A percentile compares a stretch with the other conserved stretches of the same genome.
Evolutionary conservation across 92 coral and sea anemone species (phyloP).

Genomic region (Pocillopora grandis): DNA sequence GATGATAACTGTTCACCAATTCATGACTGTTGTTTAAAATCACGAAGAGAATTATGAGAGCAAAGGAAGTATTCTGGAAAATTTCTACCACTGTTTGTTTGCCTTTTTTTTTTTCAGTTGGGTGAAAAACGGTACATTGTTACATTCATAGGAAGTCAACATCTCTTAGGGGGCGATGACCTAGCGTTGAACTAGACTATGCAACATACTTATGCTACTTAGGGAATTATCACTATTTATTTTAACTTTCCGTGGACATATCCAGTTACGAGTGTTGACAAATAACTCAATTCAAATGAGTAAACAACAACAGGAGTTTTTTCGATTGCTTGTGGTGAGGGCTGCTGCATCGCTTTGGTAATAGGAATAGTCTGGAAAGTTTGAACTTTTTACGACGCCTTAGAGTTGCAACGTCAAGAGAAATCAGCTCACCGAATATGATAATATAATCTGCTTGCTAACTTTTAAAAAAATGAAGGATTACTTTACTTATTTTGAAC

Average conservation of each 20-base stretch:
- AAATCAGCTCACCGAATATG: no score
- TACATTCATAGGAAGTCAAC: neutral
- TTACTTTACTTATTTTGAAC: no score
- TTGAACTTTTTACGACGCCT: no score
- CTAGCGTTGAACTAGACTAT: neutral
- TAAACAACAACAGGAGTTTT: neutral
- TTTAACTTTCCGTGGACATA: neutral
- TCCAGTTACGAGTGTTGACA: conserved; percentile 4
- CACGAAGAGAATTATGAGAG: no score
- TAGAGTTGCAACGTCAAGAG: no score
- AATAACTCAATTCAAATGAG: neutral
- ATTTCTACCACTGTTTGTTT: no score
- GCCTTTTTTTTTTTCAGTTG: neutral
- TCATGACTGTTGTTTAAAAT: no score
- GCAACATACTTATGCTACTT: neutral
- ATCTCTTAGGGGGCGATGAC: neutral
- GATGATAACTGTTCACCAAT: no score
- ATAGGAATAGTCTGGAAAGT: no score
- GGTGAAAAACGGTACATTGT: neutral
- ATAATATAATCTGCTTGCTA: no score
- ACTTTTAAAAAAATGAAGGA: no score
- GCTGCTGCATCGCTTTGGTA: neutral
- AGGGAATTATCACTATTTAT: conserved; percentile 7
- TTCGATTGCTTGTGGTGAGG: neutral
- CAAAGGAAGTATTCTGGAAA: no score